These are phyloP conservation scores for Laticauda colubrina DNA, from an alignment of 2,113 vertebrate species.

Conservation along the genomic window DNA sequence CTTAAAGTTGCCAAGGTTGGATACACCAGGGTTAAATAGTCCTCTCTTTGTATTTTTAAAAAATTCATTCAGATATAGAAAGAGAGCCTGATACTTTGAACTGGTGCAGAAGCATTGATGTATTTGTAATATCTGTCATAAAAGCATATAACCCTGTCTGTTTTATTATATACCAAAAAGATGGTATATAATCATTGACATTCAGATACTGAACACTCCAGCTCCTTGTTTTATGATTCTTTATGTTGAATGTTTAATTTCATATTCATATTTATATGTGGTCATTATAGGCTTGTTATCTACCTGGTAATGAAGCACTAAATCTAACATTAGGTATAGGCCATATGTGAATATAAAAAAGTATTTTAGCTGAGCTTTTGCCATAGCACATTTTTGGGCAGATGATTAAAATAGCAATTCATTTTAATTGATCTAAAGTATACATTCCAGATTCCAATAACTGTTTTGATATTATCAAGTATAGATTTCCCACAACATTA, in stretches of 20 bases:
- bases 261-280: neutral
- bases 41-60: neutral
- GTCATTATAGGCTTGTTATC: neutral
- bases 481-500: neutral
- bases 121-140: neutral
- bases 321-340: neutral
- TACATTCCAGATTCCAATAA: neutral
- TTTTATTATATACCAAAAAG: neutral
- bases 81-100: neutral
- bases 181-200: neutral
- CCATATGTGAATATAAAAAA: neutral
- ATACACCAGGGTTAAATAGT: neutral
- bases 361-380: neutral
- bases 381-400: neutral
- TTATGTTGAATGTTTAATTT: neutral
- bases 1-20: neutral
- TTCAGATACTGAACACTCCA: neutral
- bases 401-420: neutral
- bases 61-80: neutral
- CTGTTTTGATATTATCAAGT: neutral
- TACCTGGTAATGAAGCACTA: neutral
- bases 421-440: neutral
- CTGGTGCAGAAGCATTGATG: neutral
- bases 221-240: neutral
- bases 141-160: neutral